Evolutionary conservation across 2,113 vertebrate genomes (phyloP).

Genomic region (Tychaedon coryphoeus): DNA sequence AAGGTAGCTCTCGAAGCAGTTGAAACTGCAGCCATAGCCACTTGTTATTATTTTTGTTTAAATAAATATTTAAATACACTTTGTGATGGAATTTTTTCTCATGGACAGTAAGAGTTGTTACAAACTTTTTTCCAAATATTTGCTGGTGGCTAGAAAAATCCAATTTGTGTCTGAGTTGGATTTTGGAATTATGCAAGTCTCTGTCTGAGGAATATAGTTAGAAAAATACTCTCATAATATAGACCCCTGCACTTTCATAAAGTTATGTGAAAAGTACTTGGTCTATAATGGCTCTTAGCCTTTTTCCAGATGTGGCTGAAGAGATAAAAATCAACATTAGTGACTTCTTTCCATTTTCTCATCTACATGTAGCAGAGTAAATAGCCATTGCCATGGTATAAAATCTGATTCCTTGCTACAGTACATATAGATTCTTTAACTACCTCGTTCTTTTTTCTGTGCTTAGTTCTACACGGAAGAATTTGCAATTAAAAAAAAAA

Average conservation of each 20-base stretch:
- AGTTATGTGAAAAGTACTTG: neutral
- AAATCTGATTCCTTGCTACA: neutral
- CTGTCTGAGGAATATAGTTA: accelerated
- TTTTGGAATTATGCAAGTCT: neutral
- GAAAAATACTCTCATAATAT: neutral
- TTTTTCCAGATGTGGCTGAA: neutral
- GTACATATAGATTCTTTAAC: neutral
- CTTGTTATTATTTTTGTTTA: neutral
- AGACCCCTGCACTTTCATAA: neutral
- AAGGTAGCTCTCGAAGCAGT: neutral
- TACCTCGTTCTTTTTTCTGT: accelerated
- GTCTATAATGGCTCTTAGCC: neutral
- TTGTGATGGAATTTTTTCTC: neutral
- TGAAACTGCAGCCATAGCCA: neutral
- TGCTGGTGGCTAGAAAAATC: neutral
- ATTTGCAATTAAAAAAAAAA: neutral
- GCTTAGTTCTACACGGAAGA: neutral
- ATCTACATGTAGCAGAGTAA: neutral
- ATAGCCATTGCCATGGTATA: neutral
- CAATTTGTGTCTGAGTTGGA: neutral
- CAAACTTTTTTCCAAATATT: neutral
- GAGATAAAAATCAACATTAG: neutral
- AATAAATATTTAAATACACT: neutral
- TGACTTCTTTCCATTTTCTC: neutral
- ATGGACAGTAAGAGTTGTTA: neutral